phyloP scores from a whole-genome alignment of 2,113 vertebrate species.

The Nerophis lumbriciformis region DNA sequence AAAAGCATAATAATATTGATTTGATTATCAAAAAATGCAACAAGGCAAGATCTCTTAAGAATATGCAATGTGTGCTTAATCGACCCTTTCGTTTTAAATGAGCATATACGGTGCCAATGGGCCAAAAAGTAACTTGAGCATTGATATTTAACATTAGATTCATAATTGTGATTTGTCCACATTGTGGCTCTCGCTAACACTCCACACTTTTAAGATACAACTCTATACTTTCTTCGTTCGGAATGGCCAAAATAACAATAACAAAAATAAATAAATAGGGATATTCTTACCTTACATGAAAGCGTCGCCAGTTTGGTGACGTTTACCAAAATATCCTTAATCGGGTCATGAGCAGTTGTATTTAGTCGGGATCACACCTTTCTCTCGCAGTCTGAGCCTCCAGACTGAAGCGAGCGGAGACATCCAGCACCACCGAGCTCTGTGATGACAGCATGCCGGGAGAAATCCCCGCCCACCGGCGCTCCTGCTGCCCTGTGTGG shows the following conservation, averaged over 20 bases:
- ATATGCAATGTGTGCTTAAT: background rate
- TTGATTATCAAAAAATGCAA: constrained; percentile 5
- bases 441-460: constrained; percentile 50
- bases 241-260: background rate
- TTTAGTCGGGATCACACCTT: constrained; percentile 30
- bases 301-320: background rate
- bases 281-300: constrained; percentile 33
- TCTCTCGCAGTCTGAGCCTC: constrained; percentile 43
- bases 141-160: constrained; percentile 27
- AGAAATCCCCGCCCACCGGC: constrained; percentile 49
- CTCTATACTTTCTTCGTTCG: constrained; percentile 20
- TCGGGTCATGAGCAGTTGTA: constrained; percentile 13
- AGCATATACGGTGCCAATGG: background rate
- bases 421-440: constrained; percentile 52
- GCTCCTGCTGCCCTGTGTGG: background rate
- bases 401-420: constrained; percentile 49
- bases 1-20: background rate
- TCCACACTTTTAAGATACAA: constrained; percentile 29
- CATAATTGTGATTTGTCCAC: constrained; percentile 2
- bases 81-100: background rate
- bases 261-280: background rate
- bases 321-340: constrained; percentile 44
- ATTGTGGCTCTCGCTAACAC: constrained; percentile 1
- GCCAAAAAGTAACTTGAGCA: constrained; percentile 44
- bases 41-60: background rate